Conservation (phyloP, 2,888 invertebrate species). For the Drosophila anceps region DNA sequence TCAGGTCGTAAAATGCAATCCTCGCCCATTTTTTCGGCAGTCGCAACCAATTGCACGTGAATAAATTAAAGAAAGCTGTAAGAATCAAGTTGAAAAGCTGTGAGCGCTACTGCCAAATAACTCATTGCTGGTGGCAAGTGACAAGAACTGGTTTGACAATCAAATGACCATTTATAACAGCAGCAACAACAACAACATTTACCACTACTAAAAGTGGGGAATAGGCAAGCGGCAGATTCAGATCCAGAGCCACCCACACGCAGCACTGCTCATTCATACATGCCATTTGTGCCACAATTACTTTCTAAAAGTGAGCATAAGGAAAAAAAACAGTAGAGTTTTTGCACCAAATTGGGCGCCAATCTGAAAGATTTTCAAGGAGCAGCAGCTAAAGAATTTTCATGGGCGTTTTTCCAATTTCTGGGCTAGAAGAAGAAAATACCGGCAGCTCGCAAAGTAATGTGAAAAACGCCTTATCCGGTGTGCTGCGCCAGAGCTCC, state of each 20-base stretch:
- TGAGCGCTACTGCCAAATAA: constrained; percentile 41
- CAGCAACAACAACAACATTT: constrained; percentile 1
- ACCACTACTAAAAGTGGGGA: not conserved
- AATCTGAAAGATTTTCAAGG: constrained; percentile 46
- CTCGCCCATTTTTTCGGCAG: constrained; percentile 11
- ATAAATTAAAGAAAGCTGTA: constrained; percentile 52
- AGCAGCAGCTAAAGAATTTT: constrained; percentile 59
- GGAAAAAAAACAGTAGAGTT: constrained; percentile 62
- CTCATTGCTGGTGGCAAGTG: constrained; percentile 27
- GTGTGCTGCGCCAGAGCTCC: constrained; percentile 43
- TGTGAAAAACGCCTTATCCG: constrained; percentile 80
- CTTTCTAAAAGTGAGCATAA: constrained; percentile 67
- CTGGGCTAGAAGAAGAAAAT: constrained; percentile 37
- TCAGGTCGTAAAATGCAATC: not conserved
- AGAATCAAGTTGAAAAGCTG: constrained; percentile 32
- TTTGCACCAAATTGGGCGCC: constrained; percentile 81
- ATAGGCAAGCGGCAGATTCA: constrained; percentile 22
- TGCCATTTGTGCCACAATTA: constrained; percentile 67
- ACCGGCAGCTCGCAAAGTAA: constrained; percentile 60
- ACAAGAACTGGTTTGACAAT: constrained; percentile 68
- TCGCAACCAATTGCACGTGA: constrained; percentile 12
- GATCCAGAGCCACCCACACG: constrained; percentile 57
- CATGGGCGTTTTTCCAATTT: constrained; percentile 81
- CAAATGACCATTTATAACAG: constrained; percentile 75
- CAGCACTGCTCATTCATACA: constrained; percentile 35